A percentile compares a stretch with the other conserved stretches of the same genome.
These are phyloP conservation scores for Muscicapa comitata DNA, from an alignment of 2,797 vertebrate species.

Conservation along the genomic window DNA sequence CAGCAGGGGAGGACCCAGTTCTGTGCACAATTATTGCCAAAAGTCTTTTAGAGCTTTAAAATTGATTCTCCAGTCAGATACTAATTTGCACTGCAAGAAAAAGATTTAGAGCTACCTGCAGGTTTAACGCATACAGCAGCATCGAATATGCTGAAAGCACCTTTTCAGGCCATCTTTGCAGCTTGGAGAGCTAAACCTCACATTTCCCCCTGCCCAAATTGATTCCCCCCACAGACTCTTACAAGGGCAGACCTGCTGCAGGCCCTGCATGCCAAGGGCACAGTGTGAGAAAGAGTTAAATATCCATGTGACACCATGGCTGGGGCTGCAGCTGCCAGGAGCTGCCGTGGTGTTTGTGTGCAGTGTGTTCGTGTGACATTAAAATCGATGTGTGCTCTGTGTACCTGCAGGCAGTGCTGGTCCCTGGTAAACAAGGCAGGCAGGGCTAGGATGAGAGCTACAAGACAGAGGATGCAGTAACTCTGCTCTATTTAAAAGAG, in stretches of 20 bases:
- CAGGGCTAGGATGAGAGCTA: background rate
- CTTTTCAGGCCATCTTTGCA: background rate
- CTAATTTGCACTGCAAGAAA: slow-evolving; percentile 10
- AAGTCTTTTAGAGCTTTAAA: background rate
- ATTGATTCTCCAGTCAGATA: background rate
- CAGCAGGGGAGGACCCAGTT: background rate
- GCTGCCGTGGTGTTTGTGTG: background rate
- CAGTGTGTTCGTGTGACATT: background rate
- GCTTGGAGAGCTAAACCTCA: background rate
- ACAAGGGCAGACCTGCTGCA: background rate
- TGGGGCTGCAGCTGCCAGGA: background rate
- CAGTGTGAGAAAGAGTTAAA: background rate
- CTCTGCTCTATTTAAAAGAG: background rate
- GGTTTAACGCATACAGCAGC: background rate
- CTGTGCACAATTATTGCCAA: background rate
- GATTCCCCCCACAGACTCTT: background rate
- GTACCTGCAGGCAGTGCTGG: background rate
- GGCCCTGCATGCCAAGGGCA: background rate
- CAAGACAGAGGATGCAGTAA: background rate
- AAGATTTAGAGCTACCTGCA: background rate
- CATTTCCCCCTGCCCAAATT: rapidly evolving
- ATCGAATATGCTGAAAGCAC: background rate
- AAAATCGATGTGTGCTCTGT: background rate
- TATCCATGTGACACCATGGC: background rate
- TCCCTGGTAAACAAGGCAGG: background rate